These are phyloP conservation scores for Limenitis camilla DNA, from an alignment of 2,888 invertebrate species.

Conservation along the genomic window DNA sequence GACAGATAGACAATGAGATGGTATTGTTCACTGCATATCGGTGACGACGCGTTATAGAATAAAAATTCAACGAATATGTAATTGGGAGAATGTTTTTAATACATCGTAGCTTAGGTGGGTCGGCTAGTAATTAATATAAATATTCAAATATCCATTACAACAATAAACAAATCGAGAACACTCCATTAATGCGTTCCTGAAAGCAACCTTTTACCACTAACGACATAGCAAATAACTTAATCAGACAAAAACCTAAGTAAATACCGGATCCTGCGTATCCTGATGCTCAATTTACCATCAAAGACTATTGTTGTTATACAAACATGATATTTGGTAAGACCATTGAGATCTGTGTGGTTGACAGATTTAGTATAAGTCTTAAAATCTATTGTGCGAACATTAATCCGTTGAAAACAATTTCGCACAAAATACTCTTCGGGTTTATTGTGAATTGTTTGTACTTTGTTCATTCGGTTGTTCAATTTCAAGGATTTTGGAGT, in stretches of 20 bases:
- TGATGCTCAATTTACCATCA: constrained; percentile 17
- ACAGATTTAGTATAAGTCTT: constrained; percentile 49
- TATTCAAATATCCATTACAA: too few species aligned
- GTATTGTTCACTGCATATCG: too few species aligned
- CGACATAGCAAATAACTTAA: constrained; percentile 14
- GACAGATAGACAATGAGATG: too few species aligned
- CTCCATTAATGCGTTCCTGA: too few species aligned
- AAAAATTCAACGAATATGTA: too few species aligned
- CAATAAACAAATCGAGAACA: too few species aligned
- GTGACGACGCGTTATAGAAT: too few species aligned
- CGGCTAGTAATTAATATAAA: too few species aligned
- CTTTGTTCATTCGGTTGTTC: constrained; percentile 34
- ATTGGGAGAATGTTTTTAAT: too few species aligned
- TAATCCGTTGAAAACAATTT: constrained; percentile 56
- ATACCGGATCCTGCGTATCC: constrained; percentile 8
- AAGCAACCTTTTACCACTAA: neutral
- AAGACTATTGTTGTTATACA: constrained; percentile 26
- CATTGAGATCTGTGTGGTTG: constrained; percentile 58
- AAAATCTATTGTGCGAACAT: constrained; percentile 50
- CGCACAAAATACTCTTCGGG: constrained; percentile 40
- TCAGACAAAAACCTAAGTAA: constrained; percentile 13
- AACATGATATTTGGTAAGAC: constrained; percentile 57
- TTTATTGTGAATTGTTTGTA: constrained; percentile 33
- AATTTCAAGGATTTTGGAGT: constrained; percentile 21
- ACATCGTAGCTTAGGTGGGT: too few species aligned